A percentile compares a stretch with the other conserved stretches of the same genome.
phyloP scores from a whole-genome alignment of 1,140 invertebrate genomes.

The Oreohelix idahoensis region DNA sequence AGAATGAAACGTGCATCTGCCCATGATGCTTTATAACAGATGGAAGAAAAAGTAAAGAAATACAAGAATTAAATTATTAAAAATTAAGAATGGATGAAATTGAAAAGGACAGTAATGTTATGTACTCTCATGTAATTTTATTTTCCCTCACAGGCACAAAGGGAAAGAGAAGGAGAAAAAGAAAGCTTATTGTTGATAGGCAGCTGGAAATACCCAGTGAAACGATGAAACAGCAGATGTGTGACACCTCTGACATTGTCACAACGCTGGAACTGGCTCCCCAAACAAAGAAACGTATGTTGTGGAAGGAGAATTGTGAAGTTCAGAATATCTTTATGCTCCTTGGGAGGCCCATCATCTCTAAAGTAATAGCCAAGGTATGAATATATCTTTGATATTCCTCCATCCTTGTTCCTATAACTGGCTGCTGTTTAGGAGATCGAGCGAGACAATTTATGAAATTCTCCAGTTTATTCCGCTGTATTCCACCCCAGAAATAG shows the following conservation, averaged over 20 bases:
- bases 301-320: slow-evolving; percentile 95
- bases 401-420: neutral
- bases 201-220: slow-evolving; percentile 99
- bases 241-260: slow-evolving; percentile 97
- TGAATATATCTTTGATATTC: slow-evolving; percentile 32
- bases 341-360: slow-evolving; percentile 89
- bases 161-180: slow-evolving; percentile 79
- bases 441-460: too few relatives aligned
- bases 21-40: too few relatives aligned
- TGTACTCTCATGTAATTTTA: neutral
- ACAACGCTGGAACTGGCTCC: slow-evolving; percentile 98
- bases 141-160: slow-evolving; percentile 56
- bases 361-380: slow-evolving; percentile 85
- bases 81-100: too few relatives aligned
- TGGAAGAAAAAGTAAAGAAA: too few relatives aligned
- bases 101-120: too few relatives aligned
- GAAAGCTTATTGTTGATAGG: slow-evolving; percentile 98
- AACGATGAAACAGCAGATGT: slow-evolving; percentile 99
- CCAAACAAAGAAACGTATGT: slow-evolving; percentile 97
- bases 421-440: too few relatives aligned
- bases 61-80: too few relatives aligned
- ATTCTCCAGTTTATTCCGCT: too few relatives aligned
- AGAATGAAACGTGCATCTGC: too few relatives aligned
- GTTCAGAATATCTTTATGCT: slow-evolving; percentile 93
- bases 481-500: too few relatives aligned